A percentile compares a stretch with the other conserved stretches of the same genome.
phyloP scores from a whole-genome alignment of 2,797 vertebrate species.

The Anolis apletophallus region DNA sequence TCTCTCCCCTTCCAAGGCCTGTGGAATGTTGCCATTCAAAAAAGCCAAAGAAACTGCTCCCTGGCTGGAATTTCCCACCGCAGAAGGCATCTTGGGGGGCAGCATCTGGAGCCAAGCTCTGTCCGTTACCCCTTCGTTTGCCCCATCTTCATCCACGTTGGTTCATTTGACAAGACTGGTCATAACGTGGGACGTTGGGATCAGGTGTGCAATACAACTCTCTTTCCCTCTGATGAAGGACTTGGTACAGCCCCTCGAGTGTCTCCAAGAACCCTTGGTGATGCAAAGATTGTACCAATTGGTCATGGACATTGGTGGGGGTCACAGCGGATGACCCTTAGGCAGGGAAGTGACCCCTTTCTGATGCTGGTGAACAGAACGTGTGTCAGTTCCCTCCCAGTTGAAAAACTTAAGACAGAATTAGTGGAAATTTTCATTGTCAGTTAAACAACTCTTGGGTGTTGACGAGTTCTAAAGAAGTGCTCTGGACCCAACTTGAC shows the following conservation, averaged over 20 bases:
- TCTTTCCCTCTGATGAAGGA: too few species aligned
- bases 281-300: neutral
- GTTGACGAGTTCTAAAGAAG: neutral
- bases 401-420: neutral
- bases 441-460: too few species aligned
- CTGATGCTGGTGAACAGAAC: too few species aligned
- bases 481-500: neutral
- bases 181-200: neutral
- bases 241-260: neutral
- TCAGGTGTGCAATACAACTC: neutral
- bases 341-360: neutral
- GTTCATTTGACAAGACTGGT: neutral
- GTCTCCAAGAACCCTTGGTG: too few species aligned
- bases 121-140: neutral
- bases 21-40: constrained; percentile 37
- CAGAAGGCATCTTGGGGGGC: neutral
- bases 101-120: neutral
- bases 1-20: neutral
- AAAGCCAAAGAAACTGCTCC: neutral
- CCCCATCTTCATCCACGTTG: neutral
- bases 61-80: neutral
- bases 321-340: too few species aligned
- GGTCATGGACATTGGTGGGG: too few species aligned
- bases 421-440: neutral
- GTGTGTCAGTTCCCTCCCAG: too few species aligned